These are phyloP conservation scores for Chaenogobius annularis DNA, from an alignment of 2,113 vertebrate genomes.

Conservation along the genomic window DNA sequence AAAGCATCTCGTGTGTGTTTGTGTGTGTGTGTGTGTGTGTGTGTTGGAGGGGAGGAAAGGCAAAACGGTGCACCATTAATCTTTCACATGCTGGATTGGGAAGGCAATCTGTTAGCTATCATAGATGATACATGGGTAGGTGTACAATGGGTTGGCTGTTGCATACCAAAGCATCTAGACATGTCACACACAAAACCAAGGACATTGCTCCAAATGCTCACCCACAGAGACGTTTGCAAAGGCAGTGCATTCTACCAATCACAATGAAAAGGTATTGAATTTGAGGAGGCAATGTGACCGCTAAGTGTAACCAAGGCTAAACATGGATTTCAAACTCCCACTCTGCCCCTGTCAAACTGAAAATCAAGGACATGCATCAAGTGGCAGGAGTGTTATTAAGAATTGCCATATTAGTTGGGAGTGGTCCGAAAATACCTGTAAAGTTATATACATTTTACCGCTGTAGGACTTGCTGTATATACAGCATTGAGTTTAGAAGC, in stretches of 20 bases:
- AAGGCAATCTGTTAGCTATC: conserved; percentile 74
- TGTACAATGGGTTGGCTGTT: conserved; percentile 62
- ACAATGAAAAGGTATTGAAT: not conserved
- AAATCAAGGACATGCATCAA: conserved; percentile 26
- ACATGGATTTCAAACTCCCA: conserved; percentile 16
- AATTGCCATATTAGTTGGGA: not conserved
- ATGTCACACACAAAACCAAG: conserved; percentile 22
- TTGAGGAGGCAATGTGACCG: conserved; percentile 9
- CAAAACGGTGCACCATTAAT: conserved; percentile 64
- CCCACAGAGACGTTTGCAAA: conserved; percentile 9
- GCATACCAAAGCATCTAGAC: conserved; percentile 58
- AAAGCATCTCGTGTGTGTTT: conserved; percentile 10
- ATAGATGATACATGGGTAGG: conserved; percentile 73
- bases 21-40: conserved; percentile 2
- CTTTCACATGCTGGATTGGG: conserved; percentile 63
- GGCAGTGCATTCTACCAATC: not conserved
- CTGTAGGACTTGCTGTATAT: too few relatives aligned
- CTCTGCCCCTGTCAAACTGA: conserved; percentile 5
- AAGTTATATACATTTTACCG: not conserved
- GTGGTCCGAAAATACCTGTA: not conserved
- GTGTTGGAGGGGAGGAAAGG: conserved; percentile 8
- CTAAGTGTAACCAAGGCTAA: conserved; percentile 28
- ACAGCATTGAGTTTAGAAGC: too few relatives aligned
- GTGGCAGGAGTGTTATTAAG: not conserved
- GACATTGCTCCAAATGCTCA: conserved; percentile 17